A percentile compares a stretch with the other conserved stretches of the same genome.
Evolutionary conservation across 2,113 vertebrate species (phyloP).

Genomic region (Thinocorus orbignyianus): DNA sequence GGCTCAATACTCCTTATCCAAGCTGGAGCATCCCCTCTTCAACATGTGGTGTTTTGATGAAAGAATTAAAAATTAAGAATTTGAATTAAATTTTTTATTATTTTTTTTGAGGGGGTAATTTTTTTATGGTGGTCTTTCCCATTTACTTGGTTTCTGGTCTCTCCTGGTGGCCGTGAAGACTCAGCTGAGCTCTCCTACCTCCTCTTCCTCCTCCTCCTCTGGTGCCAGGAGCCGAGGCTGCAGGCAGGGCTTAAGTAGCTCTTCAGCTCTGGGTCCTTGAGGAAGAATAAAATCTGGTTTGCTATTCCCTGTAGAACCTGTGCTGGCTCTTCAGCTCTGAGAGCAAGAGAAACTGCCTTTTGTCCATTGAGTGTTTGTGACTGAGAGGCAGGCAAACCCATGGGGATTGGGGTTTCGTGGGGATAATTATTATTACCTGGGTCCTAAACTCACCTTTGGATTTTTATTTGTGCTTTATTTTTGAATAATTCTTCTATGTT

Average conservation of each 20-base stretch:
- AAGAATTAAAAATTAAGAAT: not conserved
- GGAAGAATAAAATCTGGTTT: slow-evolving; percentile 48
- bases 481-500: not conserved
- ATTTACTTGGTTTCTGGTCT: not conserved
- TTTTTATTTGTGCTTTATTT: not conserved
- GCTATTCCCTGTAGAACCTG: slow-evolving; percentile 39
- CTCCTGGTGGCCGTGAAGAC: not conserved
- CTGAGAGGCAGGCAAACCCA: not conserved
- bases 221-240: not conserved
- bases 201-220: not conserved
- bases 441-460: not conserved
- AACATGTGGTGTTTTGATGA: accelerated
- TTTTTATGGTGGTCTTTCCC: not conserved
- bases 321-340: not conserved
- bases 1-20: not conserved
- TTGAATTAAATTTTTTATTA: no score
- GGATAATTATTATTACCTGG: not conserved
- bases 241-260: slow-evolving; percentile 20
- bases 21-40: not conserved
- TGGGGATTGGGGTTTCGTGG: not conserved
- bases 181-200: not conserved
- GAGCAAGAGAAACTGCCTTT: slow-evolving; percentile 24
- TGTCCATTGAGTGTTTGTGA: slow-evolving; percentile 21
- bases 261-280: slow-evolving; percentile 31
- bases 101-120: not conserved